Evolutionary conservation across 92 coral and sea anemone genomes (phyloP), one percentile per base, ranked within the genome.

Genomic region (Porites divaricata): DNA sequence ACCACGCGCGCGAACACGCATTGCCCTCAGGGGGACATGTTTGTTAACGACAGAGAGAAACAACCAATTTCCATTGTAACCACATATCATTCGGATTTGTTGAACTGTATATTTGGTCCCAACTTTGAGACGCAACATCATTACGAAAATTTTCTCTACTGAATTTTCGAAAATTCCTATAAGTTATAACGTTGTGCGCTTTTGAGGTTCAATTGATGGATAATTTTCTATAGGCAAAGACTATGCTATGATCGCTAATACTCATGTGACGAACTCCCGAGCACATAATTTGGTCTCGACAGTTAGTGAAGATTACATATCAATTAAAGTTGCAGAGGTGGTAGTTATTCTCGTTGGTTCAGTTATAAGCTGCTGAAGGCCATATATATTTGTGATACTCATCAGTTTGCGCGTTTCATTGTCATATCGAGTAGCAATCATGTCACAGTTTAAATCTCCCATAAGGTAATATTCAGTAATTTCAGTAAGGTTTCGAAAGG

Each of bases 391-490:
- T 54, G 84, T 48, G 75, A 71, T 85, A 70, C 80, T 76, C 53
- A 23, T 73, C 45, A 70, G 70, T 83, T 83, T 83, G 54, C 70
- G 75, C 6, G 88, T 83, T 35, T 83, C 62, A 49, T 67, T 77
- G 85, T 89, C 89, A 77, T 52, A 63, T 75, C 70, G 21, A 41
- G 89, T 28, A 77, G 77, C 62, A 48, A 72, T 53, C 63, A 87
- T 16, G 68, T 88, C 69, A 49, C 94, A 87, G 67, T 87, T 90
- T 8, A 90, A 59, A 61, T 90, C 93, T 6, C 89, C 86, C 78
- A 87, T 14, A 53, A 90, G 73, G 23, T 70, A 83, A 25, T 59
- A 90, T 70, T 90, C 88, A 35, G 82, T 70, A 74, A 84, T 82
- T 83, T 53, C 67, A 87, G 24, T 41, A 90, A 54, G 25, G 56